Evolutionary conservation across 1,140 invertebrate genomes (phyloP).

Genomic region (Neoseiulus cucumeris): DNA sequence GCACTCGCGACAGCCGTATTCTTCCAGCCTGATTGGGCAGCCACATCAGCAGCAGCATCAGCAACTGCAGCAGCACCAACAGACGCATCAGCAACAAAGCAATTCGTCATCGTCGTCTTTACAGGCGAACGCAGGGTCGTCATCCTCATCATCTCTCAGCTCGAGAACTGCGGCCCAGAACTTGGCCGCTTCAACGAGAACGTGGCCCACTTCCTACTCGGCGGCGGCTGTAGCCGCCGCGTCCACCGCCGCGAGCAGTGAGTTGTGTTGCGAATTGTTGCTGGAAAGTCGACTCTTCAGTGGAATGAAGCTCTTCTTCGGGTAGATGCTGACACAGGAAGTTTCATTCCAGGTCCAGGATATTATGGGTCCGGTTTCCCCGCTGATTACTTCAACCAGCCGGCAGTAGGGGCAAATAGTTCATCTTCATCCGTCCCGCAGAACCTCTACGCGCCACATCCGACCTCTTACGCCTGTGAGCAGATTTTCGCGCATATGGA

Average conservation of each 20-base stretch:
- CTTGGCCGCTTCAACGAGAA: no score
- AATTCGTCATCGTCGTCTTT: neutral
- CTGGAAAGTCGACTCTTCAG: neutral
- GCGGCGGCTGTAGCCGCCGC: neutral
- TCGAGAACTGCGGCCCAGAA: neutral
- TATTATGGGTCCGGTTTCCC: no score
- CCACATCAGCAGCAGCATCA: neutral
- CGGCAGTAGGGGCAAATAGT: no score
- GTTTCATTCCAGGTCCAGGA: neutral
- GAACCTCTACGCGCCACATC: no score
- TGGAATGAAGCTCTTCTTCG: no score
- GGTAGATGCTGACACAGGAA: neutral
- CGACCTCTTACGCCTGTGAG: no score
- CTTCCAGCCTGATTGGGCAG: neutral
- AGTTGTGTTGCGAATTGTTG: no score
- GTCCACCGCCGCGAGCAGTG: neutral
- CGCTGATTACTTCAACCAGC: no score
- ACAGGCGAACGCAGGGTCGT: neutral
- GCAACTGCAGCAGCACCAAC: neutral
- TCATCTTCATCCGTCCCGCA: no score
- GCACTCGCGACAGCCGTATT: neutral
- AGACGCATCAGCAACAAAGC: neutral
- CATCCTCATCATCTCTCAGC: neutral
- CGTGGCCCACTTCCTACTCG: neutral
- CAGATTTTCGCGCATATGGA: neutral